Evolutionary conservation across 2,888 invertebrate genomes (phyloP).

Genomic region (Mythimna loreyi): DNA sequence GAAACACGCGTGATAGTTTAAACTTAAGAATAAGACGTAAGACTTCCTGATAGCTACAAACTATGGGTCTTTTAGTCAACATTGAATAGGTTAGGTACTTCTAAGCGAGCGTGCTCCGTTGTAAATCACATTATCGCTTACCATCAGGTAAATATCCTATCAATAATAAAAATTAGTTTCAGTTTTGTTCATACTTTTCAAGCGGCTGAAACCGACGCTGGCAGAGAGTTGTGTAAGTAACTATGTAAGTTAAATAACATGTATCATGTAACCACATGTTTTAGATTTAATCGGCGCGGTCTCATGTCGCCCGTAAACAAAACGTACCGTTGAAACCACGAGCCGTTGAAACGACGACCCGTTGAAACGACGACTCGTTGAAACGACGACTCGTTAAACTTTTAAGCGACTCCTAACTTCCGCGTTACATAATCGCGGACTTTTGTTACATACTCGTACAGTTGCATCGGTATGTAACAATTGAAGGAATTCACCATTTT

Average conservation of each 20-base stretch:
- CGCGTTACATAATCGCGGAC: conserved; percentile 67
- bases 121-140: too few species aligned
- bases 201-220: fast-evolving
- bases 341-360: conserved; percentile 74
- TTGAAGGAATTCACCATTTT: conserved; percentile 14
- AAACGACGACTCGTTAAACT: conserved; percentile 76
- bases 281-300: conserved; percentile 71
- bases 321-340: conserved; percentile 68
- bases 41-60: too few species aligned
- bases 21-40: too few species aligned
- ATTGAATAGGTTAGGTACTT: too few species aligned
- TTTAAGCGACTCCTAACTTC: conserved; percentile 70
- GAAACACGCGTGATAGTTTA: too few species aligned
- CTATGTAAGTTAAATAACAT: conserved; percentile 40
- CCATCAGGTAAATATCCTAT: too few species aligned
- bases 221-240: conserved; percentile 1
- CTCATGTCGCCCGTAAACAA: conserved; percentile 71
- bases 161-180: too few species aligned
- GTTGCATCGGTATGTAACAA: conserved; percentile 31
- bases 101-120: too few species aligned
- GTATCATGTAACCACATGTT: conserved; percentile 53
- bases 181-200: background rate
- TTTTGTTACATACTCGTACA: conserved; percentile 50
- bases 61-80: too few species aligned
- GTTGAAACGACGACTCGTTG: conserved; percentile 69